Conservation (phyloP, 2,113 vertebrate species). For the Pterocles orientalis region DNA sequence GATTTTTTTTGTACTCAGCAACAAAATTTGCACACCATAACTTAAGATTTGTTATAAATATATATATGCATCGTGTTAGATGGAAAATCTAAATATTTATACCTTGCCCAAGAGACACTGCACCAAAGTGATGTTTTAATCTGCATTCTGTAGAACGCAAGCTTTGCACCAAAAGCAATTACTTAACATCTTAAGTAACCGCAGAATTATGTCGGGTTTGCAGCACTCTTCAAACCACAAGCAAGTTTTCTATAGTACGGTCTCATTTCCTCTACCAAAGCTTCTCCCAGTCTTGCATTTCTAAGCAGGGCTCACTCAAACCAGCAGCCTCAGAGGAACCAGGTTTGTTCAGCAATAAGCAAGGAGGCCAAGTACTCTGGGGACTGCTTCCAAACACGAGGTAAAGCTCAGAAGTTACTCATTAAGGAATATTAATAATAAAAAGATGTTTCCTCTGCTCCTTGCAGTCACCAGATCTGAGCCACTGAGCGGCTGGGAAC, state of each 20-base stretch:
- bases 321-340: not conserved
- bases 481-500: not conserved
- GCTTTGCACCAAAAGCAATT: constrained; percentile 6
- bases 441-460: not conserved
- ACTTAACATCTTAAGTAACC: constrained; percentile 1
- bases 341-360: not conserved
- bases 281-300: not conserved
- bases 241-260: not conserved
- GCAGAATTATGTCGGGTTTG: not conserved
- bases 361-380: not conserved
- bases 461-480: not conserved
- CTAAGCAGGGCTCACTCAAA: not conserved
- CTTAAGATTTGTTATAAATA: not conserved
- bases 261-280: not conserved
- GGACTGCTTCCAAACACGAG: not conserved
- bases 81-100: not conserved
- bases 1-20: not conserved
- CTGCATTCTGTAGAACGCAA: not conserved
- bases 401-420: not conserved
- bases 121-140: not conserved
- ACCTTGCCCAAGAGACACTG: not conserved
- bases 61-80: not conserved
- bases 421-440: not conserved
- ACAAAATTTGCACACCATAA: not conserved
- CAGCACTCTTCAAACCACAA: not conserved